Base-by-base conservation (phyloP, 2,797 vertebrate genomes). In the Sardinella longiceps region DNA sequence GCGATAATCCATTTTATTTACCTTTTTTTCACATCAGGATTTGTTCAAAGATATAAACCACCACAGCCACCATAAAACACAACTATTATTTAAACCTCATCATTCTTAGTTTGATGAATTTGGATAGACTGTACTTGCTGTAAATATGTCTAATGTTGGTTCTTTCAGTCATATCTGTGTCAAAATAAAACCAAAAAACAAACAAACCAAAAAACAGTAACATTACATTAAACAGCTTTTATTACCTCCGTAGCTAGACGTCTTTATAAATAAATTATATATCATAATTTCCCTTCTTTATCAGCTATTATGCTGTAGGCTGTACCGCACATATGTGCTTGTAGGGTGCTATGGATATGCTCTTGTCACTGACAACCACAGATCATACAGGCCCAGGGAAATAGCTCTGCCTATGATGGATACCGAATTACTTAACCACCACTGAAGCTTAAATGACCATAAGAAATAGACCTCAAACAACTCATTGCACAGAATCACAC, bases 1-100 rank as follows among this genome's bases (percentile, higher is more conserved):
- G 66, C 39, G 30, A 74, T 74, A 28, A 74, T 74, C 37, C 66
- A 28, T 15, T 74, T 74, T 74, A 74, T 74, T 74, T 74, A 74
- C 30, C 37, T 74, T 74, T 37, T 70, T 74, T 37, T 37, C 3
- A 30, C 60, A 14, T 66, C 15, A 74, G 66, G 66, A 39, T 37
- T 74, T 74, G 66, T 74, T 5, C 5, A 20, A 74, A 39, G 30
- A 39, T 74, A 37, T 66, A 12, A 30, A 28, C 60, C 60, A 66
- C 10, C 9, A 50, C 14, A 50, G 25, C 1, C 11, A 30, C n/a
- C 60, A 4, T 12, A 63, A 30, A 63, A 30, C 25, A 14, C 30
- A 39, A 37, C 15, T 33, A 18, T 18, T 74, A 23, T 74, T 74
- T 1, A 37, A 74, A 37, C 14, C 5, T 28, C 43, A 33, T 33